Evolutionary conservation across 2,888 invertebrate genomes (phyloP).

Genomic region (Zygaena filipendulae): DNA sequence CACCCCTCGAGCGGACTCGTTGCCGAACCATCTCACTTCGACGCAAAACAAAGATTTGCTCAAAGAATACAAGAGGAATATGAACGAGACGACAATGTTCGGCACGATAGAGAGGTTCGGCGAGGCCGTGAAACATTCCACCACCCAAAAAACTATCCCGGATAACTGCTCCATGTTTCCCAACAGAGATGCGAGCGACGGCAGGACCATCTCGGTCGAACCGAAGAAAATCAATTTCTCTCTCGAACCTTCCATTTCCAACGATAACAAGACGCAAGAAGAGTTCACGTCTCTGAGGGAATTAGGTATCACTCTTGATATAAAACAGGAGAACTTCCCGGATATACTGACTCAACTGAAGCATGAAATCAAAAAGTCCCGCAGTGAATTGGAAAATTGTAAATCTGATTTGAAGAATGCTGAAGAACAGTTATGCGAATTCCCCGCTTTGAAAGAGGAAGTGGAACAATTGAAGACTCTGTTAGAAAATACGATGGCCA

Average conservation of each 20-base stretch:
- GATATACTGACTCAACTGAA: constrained; percentile 54
- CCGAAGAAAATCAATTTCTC: constrained; percentile 61
- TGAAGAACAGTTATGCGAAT: constrained; percentile 63
- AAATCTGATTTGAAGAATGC: constrained; percentile 63
- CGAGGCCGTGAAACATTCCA: constrained; percentile 29
- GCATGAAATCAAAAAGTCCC: constrained; percentile 66
- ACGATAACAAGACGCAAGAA: constrained; percentile 40
- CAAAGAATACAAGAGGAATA: constrained; percentile 45
- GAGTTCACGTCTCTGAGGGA: constrained; percentile 63
- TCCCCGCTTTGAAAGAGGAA: constrained; percentile 56
- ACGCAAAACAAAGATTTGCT: constrained; percentile 40
- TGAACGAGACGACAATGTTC: constrained; percentile 54
- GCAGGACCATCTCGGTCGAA: constrained; percentile 44
- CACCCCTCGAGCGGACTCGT: constrained; percentile 47
- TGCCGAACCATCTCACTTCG: constrained; percentile 49
- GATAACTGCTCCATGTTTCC: constrained; percentile 63
- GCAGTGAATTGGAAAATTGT: constrained; percentile 61
- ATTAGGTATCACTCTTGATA: constrained; percentile 57
- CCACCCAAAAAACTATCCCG: constrained; percentile 39
- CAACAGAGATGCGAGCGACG: constrained; percentile 47
- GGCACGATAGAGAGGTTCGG: constrained; percentile 31
- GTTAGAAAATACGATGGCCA: constrained; percentile 57
- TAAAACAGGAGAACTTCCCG: constrained; percentile 51
- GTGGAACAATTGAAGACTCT: constrained; percentile 56
- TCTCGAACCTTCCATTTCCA: constrained; percentile 27